Evolutionary conservation across 2,888 invertebrate species (phyloP), one percentile per base, ranked within the genome.

Genomic region (Oscheius sp.): DNA sequence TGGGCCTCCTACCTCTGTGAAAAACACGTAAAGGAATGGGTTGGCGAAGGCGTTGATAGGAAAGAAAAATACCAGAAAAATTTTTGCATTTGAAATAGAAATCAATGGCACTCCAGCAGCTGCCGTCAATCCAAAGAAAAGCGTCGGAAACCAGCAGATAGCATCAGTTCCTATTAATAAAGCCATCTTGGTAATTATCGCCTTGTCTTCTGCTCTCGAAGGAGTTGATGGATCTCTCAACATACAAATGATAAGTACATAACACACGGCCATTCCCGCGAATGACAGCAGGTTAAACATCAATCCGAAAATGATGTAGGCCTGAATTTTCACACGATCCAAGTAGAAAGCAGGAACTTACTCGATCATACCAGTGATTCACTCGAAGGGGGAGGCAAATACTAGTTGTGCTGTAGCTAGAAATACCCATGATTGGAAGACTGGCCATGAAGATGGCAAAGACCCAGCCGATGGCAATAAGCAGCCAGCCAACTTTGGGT

Each of bases 41-140:
- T 98, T 98, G 90, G 96, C 96, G 90, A 96, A 97, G 16, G 95
- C 95, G 90, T 98, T 98, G 78, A 98, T 91, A 1, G 98, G 97
- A 84, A 97, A 91, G 71, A 98, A 93, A 89, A 98, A 96, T 52
- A 98, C 96, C 94, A 95, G 83, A 13, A 95, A 90, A 63, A 95
- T 90, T 91, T 98, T 98, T 59, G 97, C 96, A 90, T 95, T 94
- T 89, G 96, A 96, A 76, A 98, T 91, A 1, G 94, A 94, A 35
- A 98, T 94, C 63, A 97, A 91, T 76, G 94, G 95, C 79, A 93
- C 91, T 12, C 96, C 96, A 89, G 95, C 94, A 7, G 95, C 94
- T 21, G 97, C 96, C 0, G 96, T 95, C 46, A 97, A 91, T 6
- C 81, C 86, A 46, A 87, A 84, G 69, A 97, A 95, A 0, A 97